Percentiles rank a stretch among this genome's conserved stretches.
These are phyloP conservation scores for Eupleurogrammus muticus DNA, from an alignment of 2,797 vertebrate species.

Conservation along the genomic window DNA sequence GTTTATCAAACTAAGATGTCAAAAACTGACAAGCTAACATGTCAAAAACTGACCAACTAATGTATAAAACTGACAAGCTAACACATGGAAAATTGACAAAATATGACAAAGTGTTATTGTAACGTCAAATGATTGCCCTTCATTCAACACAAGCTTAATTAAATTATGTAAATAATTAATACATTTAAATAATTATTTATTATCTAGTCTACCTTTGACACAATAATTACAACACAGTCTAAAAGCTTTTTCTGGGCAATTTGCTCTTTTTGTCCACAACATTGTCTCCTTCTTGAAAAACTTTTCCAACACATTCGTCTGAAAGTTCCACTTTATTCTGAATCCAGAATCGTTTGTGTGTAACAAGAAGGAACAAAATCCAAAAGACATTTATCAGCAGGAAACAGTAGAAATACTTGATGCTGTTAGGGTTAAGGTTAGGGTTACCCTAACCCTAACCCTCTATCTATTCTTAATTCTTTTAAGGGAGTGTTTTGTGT, in stretches of 20 bases:
- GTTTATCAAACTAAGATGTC: too few relatives aligned
- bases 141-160: neutral
- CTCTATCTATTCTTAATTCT: too few relatives aligned
- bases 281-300: conserved; percentile 28
- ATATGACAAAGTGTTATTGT: too few relatives aligned
- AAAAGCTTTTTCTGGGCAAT: conserved; percentile 35
- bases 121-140: neutral
- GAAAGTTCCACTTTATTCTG: conserved; percentile 27
- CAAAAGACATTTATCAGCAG: conserved; percentile 28
- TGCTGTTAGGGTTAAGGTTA: too few relatives aligned
- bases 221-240: conserved; percentile 33
- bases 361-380: conserved; percentile 44
- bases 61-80: too few relatives aligned
- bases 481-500: neutral
- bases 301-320: conserved; percentile 22
- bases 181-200: neutral
- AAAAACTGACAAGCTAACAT: too few relatives aligned
- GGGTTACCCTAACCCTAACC: too few relatives aligned
- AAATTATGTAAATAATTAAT: neutral
- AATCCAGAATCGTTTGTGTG: conserved; percentile 43
- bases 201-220: neutral
- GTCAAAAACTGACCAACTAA: too few relatives aligned
- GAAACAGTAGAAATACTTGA: conserved; percentile 23
- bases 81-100: too few relatives aligned
- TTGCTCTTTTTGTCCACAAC: conserved; percentile 43